Percentiles rank a stretch among this genome's conserved stretches.
These are phyloP conservation scores for Odiellus spinosus DNA, from an alignment of 2,888 invertebrate species.

Conservation along the genomic window DNA sequence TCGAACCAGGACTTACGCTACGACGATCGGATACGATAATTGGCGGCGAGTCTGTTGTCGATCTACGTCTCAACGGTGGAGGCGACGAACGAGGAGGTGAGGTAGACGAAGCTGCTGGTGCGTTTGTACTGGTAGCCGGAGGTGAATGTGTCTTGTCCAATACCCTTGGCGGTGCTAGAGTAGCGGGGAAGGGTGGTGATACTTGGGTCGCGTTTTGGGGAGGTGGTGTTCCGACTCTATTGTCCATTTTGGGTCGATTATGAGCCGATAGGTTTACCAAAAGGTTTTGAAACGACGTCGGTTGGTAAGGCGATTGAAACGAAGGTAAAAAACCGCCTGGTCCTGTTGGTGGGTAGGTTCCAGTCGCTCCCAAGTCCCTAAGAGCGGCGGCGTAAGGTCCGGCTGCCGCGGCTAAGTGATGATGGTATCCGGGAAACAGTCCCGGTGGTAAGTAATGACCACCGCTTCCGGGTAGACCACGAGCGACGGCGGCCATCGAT, in stretches of 20 bases:
- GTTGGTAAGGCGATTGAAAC: constrained; percentile 18
- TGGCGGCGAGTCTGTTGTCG: neutral
- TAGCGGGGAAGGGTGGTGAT: too few relatives aligned
- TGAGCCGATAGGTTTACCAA: constrained; percentile 52
- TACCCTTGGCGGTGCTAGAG: too few relatives aligned
- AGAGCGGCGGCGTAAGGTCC: constrained; percentile 8
- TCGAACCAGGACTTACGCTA: neutral
- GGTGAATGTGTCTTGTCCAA: neutral
- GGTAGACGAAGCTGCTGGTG: too few relatives aligned
- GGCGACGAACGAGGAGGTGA: too few relatives aligned
- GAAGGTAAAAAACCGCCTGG: constrained; percentile 5
- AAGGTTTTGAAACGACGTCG: constrained; percentile 60
- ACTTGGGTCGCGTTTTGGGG: too few relatives aligned
- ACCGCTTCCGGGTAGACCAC: constrained; percentile 3
- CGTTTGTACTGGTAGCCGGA: too few relatives aligned
- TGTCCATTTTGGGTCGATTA: constrained; percentile 10
- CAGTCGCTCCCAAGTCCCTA: constrained; percentile 9
- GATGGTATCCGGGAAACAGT: constrained; percentile 10
- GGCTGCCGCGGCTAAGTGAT: constrained; percentile 5
- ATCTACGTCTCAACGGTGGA: neutral
- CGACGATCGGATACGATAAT: neutral
- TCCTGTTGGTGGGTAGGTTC: constrained; percentile 10
- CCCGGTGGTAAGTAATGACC: constrained; percentile 14
- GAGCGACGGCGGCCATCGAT: neutral
- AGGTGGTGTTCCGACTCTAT: too few relatives aligned